Conservation (phyloP, 2,797 vertebrate genomes). For the Phalanger gymnotis region DNA sequence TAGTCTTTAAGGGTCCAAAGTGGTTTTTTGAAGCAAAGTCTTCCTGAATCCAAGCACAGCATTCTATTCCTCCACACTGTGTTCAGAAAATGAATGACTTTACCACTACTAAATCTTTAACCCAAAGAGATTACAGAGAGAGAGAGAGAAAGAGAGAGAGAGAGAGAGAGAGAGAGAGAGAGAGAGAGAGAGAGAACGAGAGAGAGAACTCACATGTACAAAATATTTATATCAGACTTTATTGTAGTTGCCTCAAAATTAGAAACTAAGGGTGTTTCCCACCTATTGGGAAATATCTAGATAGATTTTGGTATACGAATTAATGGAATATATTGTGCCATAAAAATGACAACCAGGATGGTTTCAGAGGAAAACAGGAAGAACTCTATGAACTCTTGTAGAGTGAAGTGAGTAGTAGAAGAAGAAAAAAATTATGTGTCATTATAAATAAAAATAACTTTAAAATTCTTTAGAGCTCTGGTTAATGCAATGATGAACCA, state of each 20-base stretch:
- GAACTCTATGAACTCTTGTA: not conserved
- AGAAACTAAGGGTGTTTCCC: not conserved
- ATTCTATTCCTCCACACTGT: not conserved
- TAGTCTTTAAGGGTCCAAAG: not conserved
- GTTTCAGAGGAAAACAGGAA: not conserved
- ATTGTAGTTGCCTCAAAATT: not conserved
- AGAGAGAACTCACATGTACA: not conserved
- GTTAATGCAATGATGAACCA: not conserved
- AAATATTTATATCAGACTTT: not conserved
- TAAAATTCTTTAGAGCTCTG: not conserved
- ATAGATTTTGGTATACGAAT: too few species aligned
- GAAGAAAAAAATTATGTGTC: not conserved
- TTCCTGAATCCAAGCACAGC: not conserved
- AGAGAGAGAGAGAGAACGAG: too few species aligned
- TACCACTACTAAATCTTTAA: not conserved
- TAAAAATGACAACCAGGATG: not conserved
- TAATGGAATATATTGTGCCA: too few species aligned
- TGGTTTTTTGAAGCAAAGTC: not conserved
- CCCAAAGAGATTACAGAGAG: not conserved
- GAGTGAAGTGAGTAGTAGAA: not conserved
- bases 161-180: too few species aligned
- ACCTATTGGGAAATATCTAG: not conserved
- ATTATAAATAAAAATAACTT: not conserved
- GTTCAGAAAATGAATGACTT: not conserved
- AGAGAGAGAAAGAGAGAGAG: too few species aligned